phyloP scores from a whole-genome alignment of 92 coral and sea anemone genomes.

The Phenganax marumi region DNA sequence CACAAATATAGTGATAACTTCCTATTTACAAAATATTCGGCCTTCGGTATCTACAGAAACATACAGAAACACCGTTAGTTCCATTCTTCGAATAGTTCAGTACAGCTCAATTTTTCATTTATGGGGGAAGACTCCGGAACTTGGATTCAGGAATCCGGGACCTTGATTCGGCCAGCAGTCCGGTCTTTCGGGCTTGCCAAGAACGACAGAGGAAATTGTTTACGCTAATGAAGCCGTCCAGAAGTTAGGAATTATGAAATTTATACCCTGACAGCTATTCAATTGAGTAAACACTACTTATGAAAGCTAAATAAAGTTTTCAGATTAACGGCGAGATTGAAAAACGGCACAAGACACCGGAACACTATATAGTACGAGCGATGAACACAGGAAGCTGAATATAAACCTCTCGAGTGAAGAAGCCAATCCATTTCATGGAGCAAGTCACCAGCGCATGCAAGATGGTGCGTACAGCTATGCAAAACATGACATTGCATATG shows the following conservation, averaged over 20 bases:
- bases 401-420: conserved; percentile 33
- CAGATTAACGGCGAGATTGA: conserved; percentile 41
- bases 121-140: not conserved
- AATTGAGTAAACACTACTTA: conserved; percentile 49
- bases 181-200: not conserved
- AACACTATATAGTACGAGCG: not conserved
- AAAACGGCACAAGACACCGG: not conserved
- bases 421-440: conserved; percentile 11
- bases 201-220: conserved; percentile 27
- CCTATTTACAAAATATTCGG: too few species aligned
- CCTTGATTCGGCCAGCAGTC: not conserved
- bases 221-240: conserved; percentile 46
- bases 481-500: not conserved
- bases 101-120: too few species aligned
- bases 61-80: too few species aligned
- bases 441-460: not conserved
- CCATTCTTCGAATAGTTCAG: too few species aligned
- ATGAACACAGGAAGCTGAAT: conserved; percentile 5
- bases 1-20: too few species aligned
- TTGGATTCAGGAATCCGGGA: not conserved
- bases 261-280: conserved; percentile 44
- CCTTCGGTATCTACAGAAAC: too few species aligned
- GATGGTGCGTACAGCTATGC: not conserved
- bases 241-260: conserved; percentile 42
- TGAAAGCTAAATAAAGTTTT: conserved; percentile 49